Evolutionary conservation across 2,888 invertebrate genomes (phyloP).

Genomic region (Acanthococcus lagerstroemiae): DNA sequence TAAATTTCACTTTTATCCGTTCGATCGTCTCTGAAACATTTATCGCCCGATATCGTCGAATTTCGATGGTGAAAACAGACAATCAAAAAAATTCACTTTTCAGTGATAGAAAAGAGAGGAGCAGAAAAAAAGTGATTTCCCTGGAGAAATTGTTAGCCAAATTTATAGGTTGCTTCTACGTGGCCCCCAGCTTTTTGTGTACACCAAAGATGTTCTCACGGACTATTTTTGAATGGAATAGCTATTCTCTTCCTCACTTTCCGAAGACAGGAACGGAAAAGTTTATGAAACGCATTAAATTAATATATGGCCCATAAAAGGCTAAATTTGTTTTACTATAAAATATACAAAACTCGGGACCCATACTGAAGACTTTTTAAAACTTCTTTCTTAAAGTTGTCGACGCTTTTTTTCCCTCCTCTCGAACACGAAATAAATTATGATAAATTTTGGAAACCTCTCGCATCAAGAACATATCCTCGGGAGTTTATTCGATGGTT

Average conservation of each 20-base stretch:
- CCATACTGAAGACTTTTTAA: slow-evolving; percentile 14
- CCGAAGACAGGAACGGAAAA: slow-evolving; percentile 15
- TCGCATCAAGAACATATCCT: slow-evolving; percentile 24
- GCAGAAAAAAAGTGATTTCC: slow-evolving; percentile 18
- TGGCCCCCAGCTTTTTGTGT: neutral
- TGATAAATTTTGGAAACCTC: slow-evolving; percentile 3
- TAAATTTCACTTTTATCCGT: too few relatives aligned
- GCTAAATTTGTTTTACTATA: slow-evolving; percentile 24
- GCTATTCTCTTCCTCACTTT: neutral
- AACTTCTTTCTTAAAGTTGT: slow-evolving; percentile 15
- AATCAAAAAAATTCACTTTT: too few relatives aligned
- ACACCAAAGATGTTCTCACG: neutral
- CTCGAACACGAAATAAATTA: neutral
- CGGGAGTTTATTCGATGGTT: slow-evolving; percentile 17
- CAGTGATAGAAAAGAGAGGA: neutral
- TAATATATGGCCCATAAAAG: slow-evolving; percentile 25
- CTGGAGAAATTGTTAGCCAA: slow-evolving; percentile 22
- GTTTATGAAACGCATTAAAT: slow-evolving; percentile 27
- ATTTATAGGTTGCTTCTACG: slow-evolving; percentile 11
- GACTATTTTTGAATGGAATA: slow-evolving; percentile 18
- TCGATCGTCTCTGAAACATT: too few relatives aligned
- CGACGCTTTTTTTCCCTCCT: slow-evolving; percentile 2
- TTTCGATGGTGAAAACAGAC: too few relatives aligned
- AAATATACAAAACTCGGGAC: slow-evolving; percentile 21
- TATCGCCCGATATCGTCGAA: too few relatives aligned